A percentile compares a stretch with the other conserved stretches of the same genome.
Conservation (phyloP, 2,888 invertebrate species). For the Troglohyphantes excavatus region DNA sequence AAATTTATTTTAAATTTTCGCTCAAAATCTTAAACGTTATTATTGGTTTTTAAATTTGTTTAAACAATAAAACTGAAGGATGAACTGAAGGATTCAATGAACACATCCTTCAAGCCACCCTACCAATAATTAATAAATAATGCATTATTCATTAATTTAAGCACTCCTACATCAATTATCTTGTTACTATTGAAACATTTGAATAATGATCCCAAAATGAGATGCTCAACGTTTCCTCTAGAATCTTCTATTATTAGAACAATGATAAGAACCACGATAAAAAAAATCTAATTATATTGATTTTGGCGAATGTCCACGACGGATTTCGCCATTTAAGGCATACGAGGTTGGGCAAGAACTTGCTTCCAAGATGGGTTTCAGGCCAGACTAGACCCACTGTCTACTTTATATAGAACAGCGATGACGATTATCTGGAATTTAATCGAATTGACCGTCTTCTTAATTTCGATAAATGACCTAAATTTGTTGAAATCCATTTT, state of each 20-base stretch:
- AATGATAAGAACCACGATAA: not conserved
- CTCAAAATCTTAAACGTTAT: too few species aligned
- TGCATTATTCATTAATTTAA: too few species aligned
- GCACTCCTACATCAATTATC: too few species aligned
- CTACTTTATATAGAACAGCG: not conserved
- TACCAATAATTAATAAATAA: too few species aligned
- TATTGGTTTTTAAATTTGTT: too few species aligned
- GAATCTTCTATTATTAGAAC: not conserved
- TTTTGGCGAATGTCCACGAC: constrained; percentile 27
- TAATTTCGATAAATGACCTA: constrained; percentile 4
- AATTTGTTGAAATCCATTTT: not conserved
- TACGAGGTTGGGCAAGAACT: not conserved
- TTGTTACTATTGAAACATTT: too few species aligned
- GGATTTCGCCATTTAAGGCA: constrained; percentile 26
- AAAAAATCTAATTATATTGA: constrained; percentile 12
- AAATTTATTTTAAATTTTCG: too few species aligned
- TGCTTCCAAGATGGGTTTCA: constrained; percentile 20
- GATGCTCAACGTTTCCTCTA: not conserved
- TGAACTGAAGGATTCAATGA: too few species aligned
- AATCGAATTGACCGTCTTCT: constrained; percentile 12
- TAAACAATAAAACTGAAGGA: too few species aligned
- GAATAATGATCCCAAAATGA: too few species aligned
- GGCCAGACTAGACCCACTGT: not conserved
- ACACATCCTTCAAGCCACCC: too few species aligned
- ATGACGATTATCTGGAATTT: not conserved